Conservation (phyloP, 2,888 invertebrate species). For the Campoplex capitator region DNA sequence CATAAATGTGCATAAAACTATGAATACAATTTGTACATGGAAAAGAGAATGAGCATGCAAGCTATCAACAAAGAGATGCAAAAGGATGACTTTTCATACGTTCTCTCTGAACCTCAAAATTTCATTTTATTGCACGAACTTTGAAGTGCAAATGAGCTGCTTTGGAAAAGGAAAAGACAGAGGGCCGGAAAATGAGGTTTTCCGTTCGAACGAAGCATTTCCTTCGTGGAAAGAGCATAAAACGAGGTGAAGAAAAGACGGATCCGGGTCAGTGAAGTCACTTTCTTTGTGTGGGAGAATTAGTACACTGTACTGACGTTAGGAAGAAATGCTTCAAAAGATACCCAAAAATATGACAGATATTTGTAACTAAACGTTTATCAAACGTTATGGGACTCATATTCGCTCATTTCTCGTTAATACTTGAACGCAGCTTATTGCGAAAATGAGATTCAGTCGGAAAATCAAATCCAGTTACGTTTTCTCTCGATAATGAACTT, state of each 20-base stretch:
- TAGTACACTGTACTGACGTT: background rate
- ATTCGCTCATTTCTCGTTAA: no score
- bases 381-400: background rate
- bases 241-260: constrained; percentile 23
- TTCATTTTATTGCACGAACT: constrained; percentile 48
- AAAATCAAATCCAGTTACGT: background rate
- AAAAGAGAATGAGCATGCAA: background rate
- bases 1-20: background rate
- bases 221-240: constrained; percentile 39
- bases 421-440: no score
- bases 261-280: background rate
- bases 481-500: background rate
- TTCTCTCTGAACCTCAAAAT: constrained; percentile 40
- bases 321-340: background rate
- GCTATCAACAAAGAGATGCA: background rate
- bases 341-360: background rate
- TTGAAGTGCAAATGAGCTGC: constrained; percentile 67
- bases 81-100: constrained; percentile 27
- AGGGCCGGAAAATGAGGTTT: constrained; percentile 8
- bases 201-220: constrained; percentile 19
- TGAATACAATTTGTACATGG: background rate
- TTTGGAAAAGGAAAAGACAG: constrained; percentile 46
- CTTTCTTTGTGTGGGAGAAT: background rate
- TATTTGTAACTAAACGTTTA: background rate
- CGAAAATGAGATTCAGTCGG: no score